Base-by-base conservation (phyloP, 37 sponge, comb jelly and placozoan species). In the Halichondria panicea region DNA sequence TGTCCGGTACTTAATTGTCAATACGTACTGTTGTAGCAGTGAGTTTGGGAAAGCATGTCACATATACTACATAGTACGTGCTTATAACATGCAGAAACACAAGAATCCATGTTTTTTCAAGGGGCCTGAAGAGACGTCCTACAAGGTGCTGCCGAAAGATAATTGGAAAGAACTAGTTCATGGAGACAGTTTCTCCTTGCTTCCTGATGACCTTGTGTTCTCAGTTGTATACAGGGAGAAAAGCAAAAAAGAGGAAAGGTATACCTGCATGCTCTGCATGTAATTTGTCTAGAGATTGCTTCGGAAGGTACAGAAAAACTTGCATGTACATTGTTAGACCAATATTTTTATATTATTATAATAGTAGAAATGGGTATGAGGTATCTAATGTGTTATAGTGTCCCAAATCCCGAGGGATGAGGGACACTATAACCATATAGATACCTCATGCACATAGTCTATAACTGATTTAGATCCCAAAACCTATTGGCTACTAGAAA, bases 21-120 rank as follows among this genome's bases (percentile, higher is more conserved):
- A 37, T 64, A 35, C 12, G 3, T 64, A 27, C 43, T 58, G 6
- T 25, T 58, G 60, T 27, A 64, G 39, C 6, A 32, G 19, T 33
- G 35, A 7, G 5, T 30, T 7, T 21, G 6, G 15, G 66, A 32
- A 64, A 64, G 25, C 31, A 36, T 21, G 9, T n/a, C n/a, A 35
- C 4, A 7, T 36, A 19, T 7, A 8, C 39, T 64, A n/a, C 12
- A 44, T 68, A 44, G 7, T 48, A 68, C 24, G 11, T 3, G 4
- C n/a, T 43, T 12, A n/a, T 30, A 19, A 1, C 44, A 33, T 64
- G 24, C 71, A 93, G 92, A 90, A 63, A 77, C 92, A 90, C 80
- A 67, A 43, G 22, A 93, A 93, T 42, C 94, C 94, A 2, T 89
- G 92, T 52, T 93, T 78, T 55, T 72, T 77, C 43, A 75, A 52